Evolutionary conservation across 2,113 vertebrate species (phyloP), one percentile per base, ranked within the genome.

Genomic region (Chloropsis hardwickii): DNA sequence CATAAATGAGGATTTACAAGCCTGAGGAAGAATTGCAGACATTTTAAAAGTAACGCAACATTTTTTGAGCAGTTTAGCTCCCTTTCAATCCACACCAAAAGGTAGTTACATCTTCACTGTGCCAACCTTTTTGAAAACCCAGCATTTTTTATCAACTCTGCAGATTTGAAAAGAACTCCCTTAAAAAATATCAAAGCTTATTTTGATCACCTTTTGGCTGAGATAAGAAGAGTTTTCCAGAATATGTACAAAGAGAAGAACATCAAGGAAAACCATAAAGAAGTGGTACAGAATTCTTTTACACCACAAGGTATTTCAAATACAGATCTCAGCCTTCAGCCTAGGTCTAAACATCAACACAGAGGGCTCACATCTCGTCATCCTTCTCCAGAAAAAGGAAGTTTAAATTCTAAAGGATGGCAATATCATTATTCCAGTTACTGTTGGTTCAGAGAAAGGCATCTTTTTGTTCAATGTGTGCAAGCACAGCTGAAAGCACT

Each of bases 261-360:
- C 76, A 86, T 90, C 76, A 84, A 95, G 88, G 67, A 88, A 83
- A 96, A 77, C 64, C 79, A 78, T 86, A 60, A 62, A 82, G 64
- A 83, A 33, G 71, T 60, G 31, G 47, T 54, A 74, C 22, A 67
- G 79, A 86, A 94, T 92, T 96, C 56, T 44, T 90, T 57, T 54
- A 62, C 25, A 67, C 86, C 56, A 20, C 85, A 90, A 88, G 44
- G 29, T 69, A 83, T 74, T 91, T 71, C 47, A 91, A 73, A 92
- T 61, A 74, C 20, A 74, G 51, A 70, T 74, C 56, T 83, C 42
- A n/a, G 35, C 10, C 56, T 82, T 88, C 78, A 92, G 23, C 37
- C 64, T 44, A 64, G 17, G 47, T 70, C 64, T 90, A 93, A 81
- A 37, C 2, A 3, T 57, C 61, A 76, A 57, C 79, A 66, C 4